Evolutionary conservation across 2,797 vertebrate genomes (phyloP).

Genomic region (Amblyopsis hoosieri): DNA sequence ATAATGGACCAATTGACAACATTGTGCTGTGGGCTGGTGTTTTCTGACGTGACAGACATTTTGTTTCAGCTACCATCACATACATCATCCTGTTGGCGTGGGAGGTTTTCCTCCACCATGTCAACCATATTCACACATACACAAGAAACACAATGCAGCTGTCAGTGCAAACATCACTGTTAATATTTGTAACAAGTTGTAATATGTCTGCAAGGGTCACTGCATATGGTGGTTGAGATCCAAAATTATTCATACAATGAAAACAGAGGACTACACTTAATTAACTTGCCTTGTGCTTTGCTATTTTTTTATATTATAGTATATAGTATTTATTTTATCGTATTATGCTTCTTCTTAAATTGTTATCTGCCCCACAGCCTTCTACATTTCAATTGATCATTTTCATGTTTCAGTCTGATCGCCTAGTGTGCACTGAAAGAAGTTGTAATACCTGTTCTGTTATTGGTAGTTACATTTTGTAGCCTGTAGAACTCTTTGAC

Average conservation of each 20-base stretch:
- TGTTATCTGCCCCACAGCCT: too few relatives aligned
- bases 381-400: too few relatives aligned
- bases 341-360: too few relatives aligned
- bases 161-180: conserved; percentile 46
- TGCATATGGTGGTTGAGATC: conserved; percentile 16
- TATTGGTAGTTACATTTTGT: too few relatives aligned
- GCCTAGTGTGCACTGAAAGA: too few relatives aligned
- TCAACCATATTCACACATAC: conserved; percentile 61
- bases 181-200: background rate
- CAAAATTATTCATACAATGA: conserved; percentile 13
- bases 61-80: conserved; percentile 74
- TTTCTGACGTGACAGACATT: conserved; percentile 47
- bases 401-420: too few relatives aligned
- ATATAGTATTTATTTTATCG: too few relatives aligned
- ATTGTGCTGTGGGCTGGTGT: conserved; percentile 48
- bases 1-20: background rate
- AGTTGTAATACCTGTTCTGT: too few relatives aligned
- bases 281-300: too few relatives aligned
- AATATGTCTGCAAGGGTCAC: conserved; percentile 1
- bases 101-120: conserved; percentile 83
- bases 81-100: conserved; percentile 83
- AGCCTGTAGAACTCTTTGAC: too few relatives aligned
- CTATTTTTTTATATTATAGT: too few relatives aligned
- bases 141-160: conserved; percentile 33
- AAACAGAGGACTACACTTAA: conserved; percentile 21